Base-by-base conservation (phyloP, 92 coral and sea anemone genomes). In the Virgularia gustaviana region DNA sequence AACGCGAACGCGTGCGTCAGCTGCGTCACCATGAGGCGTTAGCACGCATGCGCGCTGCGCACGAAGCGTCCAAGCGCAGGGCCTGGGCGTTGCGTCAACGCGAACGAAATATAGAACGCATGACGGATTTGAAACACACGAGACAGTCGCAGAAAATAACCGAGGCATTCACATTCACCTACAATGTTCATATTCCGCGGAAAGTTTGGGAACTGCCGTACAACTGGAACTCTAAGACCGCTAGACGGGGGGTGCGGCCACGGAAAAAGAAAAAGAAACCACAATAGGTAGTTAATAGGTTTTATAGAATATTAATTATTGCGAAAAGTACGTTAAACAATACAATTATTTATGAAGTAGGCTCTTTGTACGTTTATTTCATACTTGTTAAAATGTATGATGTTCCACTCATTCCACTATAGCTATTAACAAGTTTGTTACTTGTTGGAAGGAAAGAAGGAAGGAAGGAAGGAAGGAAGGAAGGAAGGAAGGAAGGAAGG, bases 161-260 rank as follows among this genome's bases (percentile, higher is more conserved):
- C 23, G 84, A 88, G 52, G 62, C 96, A 1, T 81, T 81, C 58
- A 83, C 87, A 9, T 91, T 89, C 58, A 81, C 89, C 0, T 91
- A 91, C 65, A 87, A 83, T 57, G 57, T 85, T 10, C 86, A 81
- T 23, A 64, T 91, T 4, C 97, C 97, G 2, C 80, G 90, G 44
- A 85, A 84, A 35, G 82, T 81, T 4, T 86, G 96, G 97, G 96
- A 91, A 64, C 81, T 91, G 11, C 92, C 92, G 9, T 81, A 86
- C 54, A 90, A 89, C 20, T 89, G 73, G 74, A 80, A 76, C 37
- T 88, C 89, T 57, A 90, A 91, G 59, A 88, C 86, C 81, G 86
- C 82, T 57, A 84, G 88, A 9, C 54, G 36, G n/a, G 23, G 34
- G 15, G 81, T 60, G 36, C 75, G 91, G 30, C 78, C 81, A 7